phyloP scores from a whole-genome alignment of 2,113 vertebrate genomes.

The Passer domesticus region DNA sequence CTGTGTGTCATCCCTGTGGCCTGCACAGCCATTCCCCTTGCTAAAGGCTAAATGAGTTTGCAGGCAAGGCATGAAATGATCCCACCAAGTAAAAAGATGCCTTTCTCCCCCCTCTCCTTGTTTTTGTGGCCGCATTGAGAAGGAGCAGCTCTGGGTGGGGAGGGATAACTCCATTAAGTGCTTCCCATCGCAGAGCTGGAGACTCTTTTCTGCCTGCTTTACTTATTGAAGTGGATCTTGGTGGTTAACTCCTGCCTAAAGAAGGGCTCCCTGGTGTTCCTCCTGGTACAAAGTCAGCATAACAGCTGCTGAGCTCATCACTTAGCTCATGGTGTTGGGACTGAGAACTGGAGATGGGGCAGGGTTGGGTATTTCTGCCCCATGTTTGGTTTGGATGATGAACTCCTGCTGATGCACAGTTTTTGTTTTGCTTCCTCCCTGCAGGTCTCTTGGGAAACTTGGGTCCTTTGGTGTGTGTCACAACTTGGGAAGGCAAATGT shows the following conservation, averaged over 20 bases:
- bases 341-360: not conserved
- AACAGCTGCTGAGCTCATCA: not conserved
- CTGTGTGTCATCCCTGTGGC: not conserved
- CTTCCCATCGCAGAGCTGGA: not conserved
- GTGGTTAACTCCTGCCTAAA: not conserved
- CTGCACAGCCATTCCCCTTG: not conserved
- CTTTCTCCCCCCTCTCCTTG: rapidly evolving
- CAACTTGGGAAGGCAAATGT: not conserved
- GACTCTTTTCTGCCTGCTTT: not conserved
- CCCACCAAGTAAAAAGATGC: not conserved
- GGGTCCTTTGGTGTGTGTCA: not conserved
- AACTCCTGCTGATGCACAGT: not conserved
- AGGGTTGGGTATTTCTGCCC: not conserved
- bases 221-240: not conserved
- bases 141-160: not conserved
- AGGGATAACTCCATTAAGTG: not conserved
- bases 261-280: not conserved
- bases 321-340: not conserved
- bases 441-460: not conserved
- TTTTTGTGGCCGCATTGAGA: not conserved
- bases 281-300: not conserved
- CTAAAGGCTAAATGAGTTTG: not conserved
- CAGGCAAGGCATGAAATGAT: not conserved
- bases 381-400: not conserved
- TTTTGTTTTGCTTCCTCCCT: not conserved